Percentiles rank a stretch among this genome's conserved stretches.
These are phyloP conservation scores for Blennius ocellaris DNA, from an alignment of 2,113 vertebrate genomes.

Conservation along the genomic window DNA sequence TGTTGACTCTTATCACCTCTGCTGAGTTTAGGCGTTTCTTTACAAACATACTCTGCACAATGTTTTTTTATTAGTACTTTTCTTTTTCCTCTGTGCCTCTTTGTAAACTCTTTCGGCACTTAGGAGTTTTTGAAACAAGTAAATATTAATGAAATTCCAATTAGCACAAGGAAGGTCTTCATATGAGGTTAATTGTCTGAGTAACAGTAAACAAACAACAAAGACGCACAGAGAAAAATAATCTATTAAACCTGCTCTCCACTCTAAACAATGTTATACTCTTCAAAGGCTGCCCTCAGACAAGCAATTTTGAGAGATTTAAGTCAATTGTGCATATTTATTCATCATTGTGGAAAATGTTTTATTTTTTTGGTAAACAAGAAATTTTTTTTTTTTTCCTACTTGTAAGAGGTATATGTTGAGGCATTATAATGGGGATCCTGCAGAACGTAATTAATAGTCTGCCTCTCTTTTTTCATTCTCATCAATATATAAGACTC, in stretches of 20 bases:
- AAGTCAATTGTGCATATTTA: neutral
- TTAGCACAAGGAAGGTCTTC: constrained; percentile 33
- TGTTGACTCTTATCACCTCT: too few species aligned
- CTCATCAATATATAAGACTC: too few species aligned
- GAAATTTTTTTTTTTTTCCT: too few species aligned
- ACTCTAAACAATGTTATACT: neutral
- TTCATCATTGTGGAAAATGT: neutral
- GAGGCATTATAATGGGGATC: too few species aligned
- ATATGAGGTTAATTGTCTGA: constrained; percentile 42
- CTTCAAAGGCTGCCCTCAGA: neutral
- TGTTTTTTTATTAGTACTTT: too few species aligned
- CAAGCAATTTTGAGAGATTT: too few species aligned
- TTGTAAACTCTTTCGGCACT: constrained; percentile 5
- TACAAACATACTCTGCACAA: too few species aligned
- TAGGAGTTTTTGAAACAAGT: constrained; percentile 8
- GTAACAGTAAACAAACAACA: constrained; percentile 43
- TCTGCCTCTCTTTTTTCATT: too few species aligned
- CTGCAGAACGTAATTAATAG: too few species aligned
- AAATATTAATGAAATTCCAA: constrained; percentile 30
- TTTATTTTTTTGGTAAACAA: too few species aligned
- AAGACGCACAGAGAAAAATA: constrained; percentile 6
- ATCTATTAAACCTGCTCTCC: constrained; percentile 10
- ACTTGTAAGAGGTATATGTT: too few species aligned
- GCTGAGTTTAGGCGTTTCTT: too few species aligned
- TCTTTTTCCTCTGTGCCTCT: neutral